Conservation (phyloP, 2,113 vertebrate species). For the Hydrochoerus hydrochaeris region DNA sequence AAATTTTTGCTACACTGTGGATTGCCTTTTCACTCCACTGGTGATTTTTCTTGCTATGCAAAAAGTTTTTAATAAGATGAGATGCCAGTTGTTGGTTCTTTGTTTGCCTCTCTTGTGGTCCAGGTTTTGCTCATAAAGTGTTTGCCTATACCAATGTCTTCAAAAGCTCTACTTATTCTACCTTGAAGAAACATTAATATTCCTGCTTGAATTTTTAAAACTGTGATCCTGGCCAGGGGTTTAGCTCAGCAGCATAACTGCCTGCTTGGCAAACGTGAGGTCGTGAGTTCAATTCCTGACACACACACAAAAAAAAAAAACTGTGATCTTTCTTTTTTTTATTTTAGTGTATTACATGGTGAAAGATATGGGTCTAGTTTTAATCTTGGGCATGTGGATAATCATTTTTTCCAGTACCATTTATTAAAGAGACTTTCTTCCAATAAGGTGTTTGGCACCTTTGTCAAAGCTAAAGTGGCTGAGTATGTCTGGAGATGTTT, state of each 20-base stretch:
- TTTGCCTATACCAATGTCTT: neutral
- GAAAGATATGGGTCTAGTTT: neutral
- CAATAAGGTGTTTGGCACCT: neutral
- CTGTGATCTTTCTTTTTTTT: no score
- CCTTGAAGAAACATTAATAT: no score
- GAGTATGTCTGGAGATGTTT: neutral
- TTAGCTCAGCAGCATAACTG: no score
- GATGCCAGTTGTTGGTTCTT: neutral
- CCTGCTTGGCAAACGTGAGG: no score
- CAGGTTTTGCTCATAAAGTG: neutral
- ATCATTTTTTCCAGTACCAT: neutral
- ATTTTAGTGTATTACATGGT: neutral
- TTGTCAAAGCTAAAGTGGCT: neutral
- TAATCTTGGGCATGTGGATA: neutral
- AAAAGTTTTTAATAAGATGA: neutral
- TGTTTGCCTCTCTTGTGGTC: neutral
- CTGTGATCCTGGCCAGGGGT: neutral
- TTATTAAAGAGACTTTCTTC: neutral
- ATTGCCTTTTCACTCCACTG: neutral
- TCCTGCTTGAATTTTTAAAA: neutral
- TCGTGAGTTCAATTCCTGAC: no score
- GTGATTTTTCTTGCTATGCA: neutral
- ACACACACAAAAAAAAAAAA: no score
- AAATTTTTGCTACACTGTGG: neutral
- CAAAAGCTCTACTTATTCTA: neutral